A percentile compares a stretch with the other conserved stretches of the same genome.
These are phyloP conservation scores for Telmatochromis sp. DNA, from an alignment of 2,113 vertebrate species.

Conservation along the genomic window DNA sequence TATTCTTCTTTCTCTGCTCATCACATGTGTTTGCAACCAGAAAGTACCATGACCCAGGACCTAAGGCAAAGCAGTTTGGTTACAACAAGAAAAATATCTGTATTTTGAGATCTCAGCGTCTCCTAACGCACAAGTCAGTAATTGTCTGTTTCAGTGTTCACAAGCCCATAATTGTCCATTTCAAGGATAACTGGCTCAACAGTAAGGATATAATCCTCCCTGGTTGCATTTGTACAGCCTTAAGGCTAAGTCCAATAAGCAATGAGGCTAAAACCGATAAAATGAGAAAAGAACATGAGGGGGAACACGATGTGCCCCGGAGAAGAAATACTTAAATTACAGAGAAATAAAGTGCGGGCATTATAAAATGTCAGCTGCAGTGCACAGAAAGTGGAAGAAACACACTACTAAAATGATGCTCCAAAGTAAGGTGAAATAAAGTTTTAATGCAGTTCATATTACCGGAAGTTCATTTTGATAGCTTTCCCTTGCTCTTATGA, in stretches of 20 bases:
- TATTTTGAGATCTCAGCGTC: background rate
- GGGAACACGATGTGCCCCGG: background rate
- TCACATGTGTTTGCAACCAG: background rate
- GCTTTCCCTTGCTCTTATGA: background rate
- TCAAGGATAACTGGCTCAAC: constrained; percentile 6
- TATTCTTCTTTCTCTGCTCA: background rate
- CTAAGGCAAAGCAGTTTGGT: background rate
- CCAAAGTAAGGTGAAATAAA: background rate
- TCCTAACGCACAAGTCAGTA: background rate
- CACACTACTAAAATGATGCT: background rate
- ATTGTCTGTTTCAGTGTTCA: constrained; percentile 2
- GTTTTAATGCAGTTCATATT: background rate
- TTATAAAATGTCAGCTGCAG: background rate
- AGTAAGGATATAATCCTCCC: constrained; percentile 20
- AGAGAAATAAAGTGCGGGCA: background rate
- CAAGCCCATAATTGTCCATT: constrained; percentile 37
- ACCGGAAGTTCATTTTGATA: background rate
- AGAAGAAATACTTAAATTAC: background rate
- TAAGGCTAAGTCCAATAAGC: background rate
- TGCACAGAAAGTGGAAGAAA: background rate
- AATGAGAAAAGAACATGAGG: background rate
- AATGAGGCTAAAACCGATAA: background rate
- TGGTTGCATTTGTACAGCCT: constrained; percentile 9
- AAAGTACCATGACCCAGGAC: constrained; percentile 10
- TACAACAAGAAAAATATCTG: background rate